phyloP scores from a whole-genome alignment of 2,797 vertebrate genomes.

The Threskiornis aethiopicus region DNA sequence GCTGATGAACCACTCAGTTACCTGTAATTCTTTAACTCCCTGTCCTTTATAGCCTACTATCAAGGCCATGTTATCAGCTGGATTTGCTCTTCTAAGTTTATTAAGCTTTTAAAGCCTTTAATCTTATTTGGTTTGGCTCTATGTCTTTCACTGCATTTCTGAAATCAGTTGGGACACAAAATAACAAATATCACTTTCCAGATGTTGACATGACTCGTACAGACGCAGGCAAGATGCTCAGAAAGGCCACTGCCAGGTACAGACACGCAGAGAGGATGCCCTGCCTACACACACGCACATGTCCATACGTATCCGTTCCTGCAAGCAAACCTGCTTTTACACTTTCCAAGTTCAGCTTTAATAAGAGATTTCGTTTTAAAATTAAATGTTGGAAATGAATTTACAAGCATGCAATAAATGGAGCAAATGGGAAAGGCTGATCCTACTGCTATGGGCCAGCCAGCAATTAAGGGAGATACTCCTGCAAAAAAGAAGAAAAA shows the following conservation, averaged over 20 bases:
- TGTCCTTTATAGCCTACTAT: background rate
- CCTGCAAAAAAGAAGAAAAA: background rate
- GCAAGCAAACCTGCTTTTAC: background rate
- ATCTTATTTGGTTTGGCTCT: constrained; percentile 1
- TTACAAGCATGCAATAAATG: background rate
- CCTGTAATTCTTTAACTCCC: background rate
- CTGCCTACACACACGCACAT: background rate
- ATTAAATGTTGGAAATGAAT: background rate
- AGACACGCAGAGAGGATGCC: background rate
- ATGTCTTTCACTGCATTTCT: background rate
- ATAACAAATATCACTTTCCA: background rate
- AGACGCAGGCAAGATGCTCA: background rate
- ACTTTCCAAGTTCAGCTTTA: background rate
- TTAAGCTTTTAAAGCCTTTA: constrained; percentile 35
- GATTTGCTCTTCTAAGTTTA: constrained; percentile 20
- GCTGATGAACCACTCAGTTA: background rate
- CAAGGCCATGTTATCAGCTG: background rate
- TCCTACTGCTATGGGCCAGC: background rate
- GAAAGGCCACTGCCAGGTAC: background rate
- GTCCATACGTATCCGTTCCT: background rate
- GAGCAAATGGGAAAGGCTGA: background rate
- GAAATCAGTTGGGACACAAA: background rate
- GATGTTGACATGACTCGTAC: accelerated
- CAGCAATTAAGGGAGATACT: background rate
- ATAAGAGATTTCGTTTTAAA: background rate